These are phyloP conservation scores for Pogonomyrmex barbatus DNA, from an alignment of 1,140 invertebrate species.

Conservation along the genomic window DNA sequence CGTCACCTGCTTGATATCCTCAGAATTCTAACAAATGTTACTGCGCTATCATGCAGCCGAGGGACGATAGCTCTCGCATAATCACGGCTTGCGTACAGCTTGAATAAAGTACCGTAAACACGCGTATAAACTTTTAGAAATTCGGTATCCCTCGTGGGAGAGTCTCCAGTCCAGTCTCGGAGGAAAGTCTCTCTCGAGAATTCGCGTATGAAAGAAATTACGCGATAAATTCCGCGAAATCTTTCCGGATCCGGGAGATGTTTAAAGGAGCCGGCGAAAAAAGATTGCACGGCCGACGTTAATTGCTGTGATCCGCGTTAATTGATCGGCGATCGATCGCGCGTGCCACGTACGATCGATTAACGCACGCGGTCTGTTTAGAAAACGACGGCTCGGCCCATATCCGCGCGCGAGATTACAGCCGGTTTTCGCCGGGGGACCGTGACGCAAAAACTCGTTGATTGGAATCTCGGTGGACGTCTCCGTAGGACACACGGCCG, in stretches of 20 bases:
- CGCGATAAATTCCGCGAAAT: neutral
- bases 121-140: neutral
- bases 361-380: conserved; percentile 51
- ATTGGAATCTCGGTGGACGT: conserved; percentile 78
- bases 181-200: neutral
- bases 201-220: neutral
- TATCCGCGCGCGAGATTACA: conserved; percentile 50
- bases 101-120: conserved; percentile 13
- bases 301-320: conserved; percentile 43
- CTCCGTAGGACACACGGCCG: neutral
- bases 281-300: conserved; percentile 4
- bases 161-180: neutral
- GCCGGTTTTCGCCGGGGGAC: conserved; percentile 58
- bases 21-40: conserved; percentile 29
- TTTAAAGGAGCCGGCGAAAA: neutral
- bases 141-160: neutral
- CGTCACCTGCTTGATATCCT: conserved; percentile 38
- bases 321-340: conserved; percentile 54
- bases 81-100: neutral
- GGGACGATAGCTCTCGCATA: conserved; percentile 24
- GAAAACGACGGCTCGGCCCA: conserved; percentile 39
- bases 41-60: conserved; percentile 30
- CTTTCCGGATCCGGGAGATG: neutral
- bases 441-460: conserved; percentile 76
- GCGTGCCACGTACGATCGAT: conserved; percentile 54